A percentile compares a stretch with the other conserved stretches of the same genome.
Conservation (phyloP, 2,113 vertebrate species). For the Acanthochromis polyacanthus region DNA sequence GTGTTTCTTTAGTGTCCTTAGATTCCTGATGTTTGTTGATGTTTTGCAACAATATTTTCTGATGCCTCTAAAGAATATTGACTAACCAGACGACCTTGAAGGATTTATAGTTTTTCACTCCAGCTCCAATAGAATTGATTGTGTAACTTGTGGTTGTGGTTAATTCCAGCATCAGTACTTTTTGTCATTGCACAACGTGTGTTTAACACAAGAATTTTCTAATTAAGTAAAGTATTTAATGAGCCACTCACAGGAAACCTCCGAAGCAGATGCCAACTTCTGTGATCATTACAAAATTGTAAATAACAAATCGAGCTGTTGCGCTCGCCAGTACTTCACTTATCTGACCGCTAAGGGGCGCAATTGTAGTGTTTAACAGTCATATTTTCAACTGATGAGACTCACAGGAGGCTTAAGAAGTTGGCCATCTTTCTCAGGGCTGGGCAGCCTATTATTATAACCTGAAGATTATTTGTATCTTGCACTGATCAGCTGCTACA, state of each 20-base stretch:
- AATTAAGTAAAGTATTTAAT: slow-evolving; percentile 6
- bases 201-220: slow-evolving; percentile 22
- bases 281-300: neutral
- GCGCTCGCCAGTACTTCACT: neutral
- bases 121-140: slow-evolving; percentile 31
- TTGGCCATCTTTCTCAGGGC: slow-evolving; percentile 1
- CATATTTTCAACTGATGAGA: neutral
- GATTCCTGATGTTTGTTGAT: too few species aligned
- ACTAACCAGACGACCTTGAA: neutral
- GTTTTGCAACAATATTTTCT: too few species aligned
- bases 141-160: slow-evolving; percentile 38
- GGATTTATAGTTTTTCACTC: slow-evolving; percentile 42
- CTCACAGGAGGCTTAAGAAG: neutral
- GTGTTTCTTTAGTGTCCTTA: too few species aligned
- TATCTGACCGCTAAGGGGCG: slow-evolving; percentile 36
- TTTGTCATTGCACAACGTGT: slow-evolving; percentile 20
- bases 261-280: neutral
- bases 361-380: slow-evolving; percentile 6
- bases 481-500: neutral
- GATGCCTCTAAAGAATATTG: neutral
- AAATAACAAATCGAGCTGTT: neutral
- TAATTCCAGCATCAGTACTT: neutral
- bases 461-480: neutral
- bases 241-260: neutral
- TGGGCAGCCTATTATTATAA: slow-evolving; percentile 12